A percentile compares a stretch with the other conserved stretches of the same genome.
Evolutionary conservation across 2,113 vertebrate species (phyloP).

Genomic region (Lynx canadensis): DNA sequence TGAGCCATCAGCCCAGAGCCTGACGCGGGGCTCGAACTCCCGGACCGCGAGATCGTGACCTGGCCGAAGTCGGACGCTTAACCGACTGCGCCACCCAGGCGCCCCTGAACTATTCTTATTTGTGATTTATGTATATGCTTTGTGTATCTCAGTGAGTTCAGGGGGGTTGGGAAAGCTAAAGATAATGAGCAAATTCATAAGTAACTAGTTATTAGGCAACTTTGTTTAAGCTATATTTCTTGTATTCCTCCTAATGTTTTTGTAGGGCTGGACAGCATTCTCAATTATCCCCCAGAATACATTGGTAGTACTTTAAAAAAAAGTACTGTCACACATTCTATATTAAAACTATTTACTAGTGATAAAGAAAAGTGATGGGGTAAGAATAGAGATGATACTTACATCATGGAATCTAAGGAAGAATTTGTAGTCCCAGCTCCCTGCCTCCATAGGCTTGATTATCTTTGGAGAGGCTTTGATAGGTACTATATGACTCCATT

Average conservation of each 20-base stretch:
- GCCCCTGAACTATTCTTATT: neutral
- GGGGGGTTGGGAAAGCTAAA: conserved; percentile 7
- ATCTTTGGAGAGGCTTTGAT: neutral
- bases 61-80: no score
- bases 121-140: conserved; percentile 23
- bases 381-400: conserved; percentile 16
- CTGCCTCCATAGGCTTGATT: neutral
- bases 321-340: neutral
- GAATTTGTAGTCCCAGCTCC: neutral
- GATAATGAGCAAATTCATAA: conserved; percentile 22
- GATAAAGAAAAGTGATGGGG: neutral
- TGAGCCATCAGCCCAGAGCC: no score
- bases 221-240: neutral
- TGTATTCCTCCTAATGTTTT: conserved; percentile 40
- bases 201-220: neutral
- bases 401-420: conserved; percentile 19
- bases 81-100: no score
- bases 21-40: no score
- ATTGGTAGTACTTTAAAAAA: neutral
- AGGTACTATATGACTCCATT: neutral
- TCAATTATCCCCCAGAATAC: conserved; percentile 4
- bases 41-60: no score
- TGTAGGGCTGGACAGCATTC: neutral
- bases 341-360: conserved; percentile 6
- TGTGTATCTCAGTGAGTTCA: conserved; percentile 23